Conservation (phyloP, 1,140 invertebrate genomes). For the Zaprionus vittiger region DNA sequence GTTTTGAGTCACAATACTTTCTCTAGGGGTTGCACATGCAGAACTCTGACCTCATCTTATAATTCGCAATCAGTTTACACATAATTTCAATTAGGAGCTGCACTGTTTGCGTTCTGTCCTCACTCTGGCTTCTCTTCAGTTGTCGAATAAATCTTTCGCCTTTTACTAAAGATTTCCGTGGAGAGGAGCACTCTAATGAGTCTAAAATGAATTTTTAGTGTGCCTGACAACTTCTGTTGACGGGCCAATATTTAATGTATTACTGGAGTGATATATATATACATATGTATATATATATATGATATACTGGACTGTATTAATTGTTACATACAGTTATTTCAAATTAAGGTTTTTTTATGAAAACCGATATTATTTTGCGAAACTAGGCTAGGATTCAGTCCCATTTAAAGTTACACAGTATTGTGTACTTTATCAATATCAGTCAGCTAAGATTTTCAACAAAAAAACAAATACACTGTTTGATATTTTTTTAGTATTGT, state of each 20-base stretch:
- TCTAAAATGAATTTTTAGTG: slow-evolving; percentile 46
- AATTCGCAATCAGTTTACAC: not conserved
- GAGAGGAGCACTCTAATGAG: slow-evolving; percentile 61
- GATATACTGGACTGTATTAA: too few relatives aligned
- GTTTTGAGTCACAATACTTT: not conserved
- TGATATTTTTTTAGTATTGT: too few relatives aligned
- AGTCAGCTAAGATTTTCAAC: too few relatives aligned
- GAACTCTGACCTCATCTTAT: not conserved
- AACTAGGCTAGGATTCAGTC: too few relatives aligned
- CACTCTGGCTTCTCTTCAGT: slow-evolving; percentile 45
- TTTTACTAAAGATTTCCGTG: slow-evolving; percentile 59
- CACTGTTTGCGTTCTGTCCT: not conserved
- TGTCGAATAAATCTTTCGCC: slow-evolving; percentile 56
- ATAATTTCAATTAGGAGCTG: not conserved
- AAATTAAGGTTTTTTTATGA: too few relatives aligned
- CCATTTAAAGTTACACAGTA: too few relatives aligned
- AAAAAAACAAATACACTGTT: too few relatives aligned
- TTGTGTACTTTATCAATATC: too few relatives aligned
- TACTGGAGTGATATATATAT: too few relatives aligned
- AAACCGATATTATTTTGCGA: too few relatives aligned
- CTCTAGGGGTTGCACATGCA: not conserved
- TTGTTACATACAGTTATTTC: too few relatives aligned
- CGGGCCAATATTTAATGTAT: not conserved
- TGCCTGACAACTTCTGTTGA: not conserved
- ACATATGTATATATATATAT: too few relatives aligned